A percentile compares a stretch with the other conserved stretches of the same genome.
phyloP scores from a whole-genome alignment of 2,797 vertebrate species.

The Allobates femoralis region DNA sequence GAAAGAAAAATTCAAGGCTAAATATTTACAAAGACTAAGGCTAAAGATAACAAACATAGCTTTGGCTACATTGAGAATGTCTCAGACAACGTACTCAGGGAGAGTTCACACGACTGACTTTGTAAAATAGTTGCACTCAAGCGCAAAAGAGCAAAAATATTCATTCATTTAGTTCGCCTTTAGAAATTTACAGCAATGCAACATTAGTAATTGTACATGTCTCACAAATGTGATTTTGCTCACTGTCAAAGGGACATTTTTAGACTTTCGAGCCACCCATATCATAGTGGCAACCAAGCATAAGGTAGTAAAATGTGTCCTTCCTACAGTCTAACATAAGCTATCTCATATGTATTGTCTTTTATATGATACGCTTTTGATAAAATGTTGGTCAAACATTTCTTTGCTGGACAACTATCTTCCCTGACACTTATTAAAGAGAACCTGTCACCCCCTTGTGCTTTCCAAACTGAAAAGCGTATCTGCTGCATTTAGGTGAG shows the following conservation, averaged over 20 bases:
- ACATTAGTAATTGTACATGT: neutral
- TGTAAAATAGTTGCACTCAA: neutral
- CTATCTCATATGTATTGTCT: too few relatives aligned
- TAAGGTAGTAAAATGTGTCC: too few relatives aligned
- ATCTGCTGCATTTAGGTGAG: too few relatives aligned
- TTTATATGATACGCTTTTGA: too few relatives aligned
- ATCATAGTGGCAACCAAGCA: too few relatives aligned
- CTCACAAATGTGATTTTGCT: neutral
- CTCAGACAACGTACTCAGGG: neutral
- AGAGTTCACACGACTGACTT: constrained; percentile 2
- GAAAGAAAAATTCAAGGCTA: neutral
- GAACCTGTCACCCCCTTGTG: too few relatives aligned
- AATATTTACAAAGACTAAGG: neutral
- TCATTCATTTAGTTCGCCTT: neutral
- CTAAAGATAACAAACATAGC: neutral
- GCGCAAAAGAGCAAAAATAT: neutral
- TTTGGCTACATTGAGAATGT: neutral
- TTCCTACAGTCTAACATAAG: too few relatives aligned
- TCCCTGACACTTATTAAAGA: too few relatives aligned
- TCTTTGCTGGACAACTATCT: too few relatives aligned
- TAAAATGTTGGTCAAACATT: too few relatives aligned
- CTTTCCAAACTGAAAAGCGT: too few relatives aligned
- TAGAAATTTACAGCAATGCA: neutral
- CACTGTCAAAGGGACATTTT: neutral
- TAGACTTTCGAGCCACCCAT: neutral